Base-by-base conservation (phyloP, 2,113 vertebrate genomes). In the Hipposideros armiger region DNA sequence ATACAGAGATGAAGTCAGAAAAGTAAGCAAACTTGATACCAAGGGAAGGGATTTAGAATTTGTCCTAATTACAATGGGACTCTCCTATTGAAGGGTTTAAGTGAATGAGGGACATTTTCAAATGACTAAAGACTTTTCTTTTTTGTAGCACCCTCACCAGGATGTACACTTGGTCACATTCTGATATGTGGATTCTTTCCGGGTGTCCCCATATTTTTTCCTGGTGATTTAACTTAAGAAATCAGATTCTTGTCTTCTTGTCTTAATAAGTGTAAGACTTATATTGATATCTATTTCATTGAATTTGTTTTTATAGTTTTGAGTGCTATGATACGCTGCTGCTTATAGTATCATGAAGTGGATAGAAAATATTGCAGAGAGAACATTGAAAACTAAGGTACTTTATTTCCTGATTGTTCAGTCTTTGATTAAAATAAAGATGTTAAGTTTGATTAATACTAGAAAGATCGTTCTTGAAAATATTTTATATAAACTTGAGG, bases 241-340 rank as follows among this genome's bases (percentile, higher is more conserved):
- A n/a, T 13, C 45, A 62, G n/a, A 87, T 67, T 74, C 30, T 76
- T 54, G 3, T 32, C n/a, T 32, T 52, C 28, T 45, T 60, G 26
- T 40, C 22, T 47, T 76, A 54, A 32, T 28, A 36, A 93, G 45
- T 72, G 20, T 1, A 62, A 70, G 40, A 22, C 15, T 78, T 88
- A 56, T 58, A 15, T n/a, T 82, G 60, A 91, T 82, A 64, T 50
- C 6, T 11, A 47, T 82, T 81, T 76, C 14, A 26, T 52, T 56
- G 15, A 54, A 28, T 74, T 89, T 91, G 9, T 62, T 90, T 92
- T 87, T 74, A 77, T 4, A 70, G 17, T 85, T 88, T 93, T 67
- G 56, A 40, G 19, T 74, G 24, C 13, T 62, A 60, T 36, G 30
- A 86, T 85, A 47, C 15, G 69, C 6, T 36, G n/a, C 22, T 52